phyloP scores from a whole-genome alignment of 2,888 invertebrate genomes.

The Eristalinus aeneus region DNA sequence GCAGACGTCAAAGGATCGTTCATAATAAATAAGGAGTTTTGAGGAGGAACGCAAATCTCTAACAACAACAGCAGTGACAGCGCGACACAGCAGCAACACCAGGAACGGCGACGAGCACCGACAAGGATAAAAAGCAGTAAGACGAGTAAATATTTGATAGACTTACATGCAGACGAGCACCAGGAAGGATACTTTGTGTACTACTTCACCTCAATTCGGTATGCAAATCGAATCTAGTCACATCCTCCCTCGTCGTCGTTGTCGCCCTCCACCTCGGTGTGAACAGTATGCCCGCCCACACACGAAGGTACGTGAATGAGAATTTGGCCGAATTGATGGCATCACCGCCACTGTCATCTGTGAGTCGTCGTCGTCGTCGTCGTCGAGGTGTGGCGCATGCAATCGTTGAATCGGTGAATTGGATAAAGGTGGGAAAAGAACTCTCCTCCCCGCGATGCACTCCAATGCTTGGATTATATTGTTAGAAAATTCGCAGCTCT shows the following conservation, averaged over 20 bases:
- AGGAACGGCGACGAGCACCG: neutral
- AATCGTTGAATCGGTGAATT: constrained; percentile 29
- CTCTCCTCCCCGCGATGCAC: neutral
- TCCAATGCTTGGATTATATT: constrained; percentile 62
- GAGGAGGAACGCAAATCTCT: neutral
- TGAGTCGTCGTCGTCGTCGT: constrained; percentile 1
- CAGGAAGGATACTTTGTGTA: constrained; percentile 64
- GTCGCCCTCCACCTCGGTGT: neutral
- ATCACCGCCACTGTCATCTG: constrained; percentile 25
- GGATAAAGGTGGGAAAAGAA: constrained; percentile 4
- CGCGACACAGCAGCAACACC: neutral
- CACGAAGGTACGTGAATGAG: constrained; percentile 10
- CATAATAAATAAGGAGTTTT: constrained; percentile 62
- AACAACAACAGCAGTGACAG: neutral
- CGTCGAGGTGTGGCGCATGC: neutral
- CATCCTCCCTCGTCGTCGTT: constrained; percentile 22
- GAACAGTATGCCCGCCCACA: neutral
- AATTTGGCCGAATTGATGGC: constrained; percentile 63
- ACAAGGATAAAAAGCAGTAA: constrained; percentile 14
- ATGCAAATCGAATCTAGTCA: constrained; percentile 70
- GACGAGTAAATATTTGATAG: constrained; percentile 64
- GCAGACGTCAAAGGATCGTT: constrained; percentile 68
- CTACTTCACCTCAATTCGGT: constrained; percentile 68
- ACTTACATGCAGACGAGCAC: constrained; percentile 61
- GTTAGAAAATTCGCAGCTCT: constrained; percentile 69